These are phyloP conservation scores for Pseudorhombus dupliciocellatus DNA, from an alignment of 2,113 vertebrate species.

Conservation along the genomic window DNA sequence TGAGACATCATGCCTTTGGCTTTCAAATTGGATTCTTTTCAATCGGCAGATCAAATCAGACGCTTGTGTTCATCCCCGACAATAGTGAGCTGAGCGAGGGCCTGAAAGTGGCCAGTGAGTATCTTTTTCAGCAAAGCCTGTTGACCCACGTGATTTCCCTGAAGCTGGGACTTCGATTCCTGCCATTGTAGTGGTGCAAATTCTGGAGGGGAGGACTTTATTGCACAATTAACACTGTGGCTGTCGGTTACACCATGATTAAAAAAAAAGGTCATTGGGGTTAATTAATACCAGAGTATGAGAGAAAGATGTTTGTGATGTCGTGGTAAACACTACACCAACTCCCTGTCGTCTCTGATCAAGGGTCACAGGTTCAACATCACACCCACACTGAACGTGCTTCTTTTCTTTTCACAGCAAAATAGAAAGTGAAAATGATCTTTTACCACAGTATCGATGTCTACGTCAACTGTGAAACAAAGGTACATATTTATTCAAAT, in stretches of 20 bases:
- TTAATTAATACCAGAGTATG: background rate
- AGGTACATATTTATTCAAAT: too few species aligned
- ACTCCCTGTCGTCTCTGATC: too few species aligned
- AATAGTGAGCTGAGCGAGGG: slow-evolving; percentile 20
- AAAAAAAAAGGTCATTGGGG: slow-evolving; percentile 1
- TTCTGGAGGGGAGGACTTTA: slow-evolving; percentile 15
- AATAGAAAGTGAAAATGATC: too few species aligned
- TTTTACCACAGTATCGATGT: too few species aligned
- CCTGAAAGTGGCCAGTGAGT: slow-evolving; percentile 34
- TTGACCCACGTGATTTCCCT: slow-evolving; percentile 47
- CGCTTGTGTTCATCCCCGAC: slow-evolving; percentile 23
- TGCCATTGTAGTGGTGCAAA: slow-evolving; percentile 11
- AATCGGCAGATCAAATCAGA: slow-evolving; percentile 45
- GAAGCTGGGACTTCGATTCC: slow-evolving; percentile 18
- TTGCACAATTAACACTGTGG: slow-evolving; percentile 38
- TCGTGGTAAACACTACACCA: background rate
- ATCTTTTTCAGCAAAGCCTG: slow-evolving; percentile 40
- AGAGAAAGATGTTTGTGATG: slow-evolving; percentile 11
- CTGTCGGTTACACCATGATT: slow-evolving; percentile 21
- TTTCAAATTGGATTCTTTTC: slow-evolving; percentile 59
- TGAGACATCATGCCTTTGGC: slow-evolving; percentile 45
- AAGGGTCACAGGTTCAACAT: too few species aligned
- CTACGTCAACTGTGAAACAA: too few species aligned
- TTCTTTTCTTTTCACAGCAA: too few species aligned
- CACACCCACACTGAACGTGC: too few species aligned